Conservation (phyloP, 2,113 vertebrate species). For the Tympanuchus pallidicinctus region DNA sequence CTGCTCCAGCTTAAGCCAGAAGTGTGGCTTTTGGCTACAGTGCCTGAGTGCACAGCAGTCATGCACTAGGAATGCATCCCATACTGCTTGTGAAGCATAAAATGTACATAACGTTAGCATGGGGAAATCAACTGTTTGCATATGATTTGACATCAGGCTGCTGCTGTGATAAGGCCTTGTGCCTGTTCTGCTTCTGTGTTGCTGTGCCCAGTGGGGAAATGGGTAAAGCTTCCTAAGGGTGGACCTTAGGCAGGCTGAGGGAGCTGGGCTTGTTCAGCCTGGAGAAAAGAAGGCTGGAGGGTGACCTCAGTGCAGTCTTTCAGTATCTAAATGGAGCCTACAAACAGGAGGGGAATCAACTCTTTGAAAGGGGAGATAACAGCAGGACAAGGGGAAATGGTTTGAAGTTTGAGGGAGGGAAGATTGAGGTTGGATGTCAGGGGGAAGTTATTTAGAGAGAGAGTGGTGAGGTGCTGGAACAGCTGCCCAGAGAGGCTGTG, state of each 20-base stretch:
- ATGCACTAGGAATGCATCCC: accelerated
- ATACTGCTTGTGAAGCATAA: accelerated
- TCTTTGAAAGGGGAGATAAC: too few relatives aligned
- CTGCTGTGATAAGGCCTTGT: neutral
- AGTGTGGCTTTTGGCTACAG: neutral
- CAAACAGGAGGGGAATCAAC: too few relatives aligned
- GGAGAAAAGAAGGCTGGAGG: too few relatives aligned
- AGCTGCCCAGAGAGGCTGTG: too few relatives aligned
- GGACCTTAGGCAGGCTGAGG: neutral
- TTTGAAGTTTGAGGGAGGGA: too few relatives aligned
- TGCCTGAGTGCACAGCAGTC: neutral
- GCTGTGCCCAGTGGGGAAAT: neutral
- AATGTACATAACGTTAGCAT: accelerated
- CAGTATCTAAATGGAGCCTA: too few relatives aligned
- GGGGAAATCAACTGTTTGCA: neutral
- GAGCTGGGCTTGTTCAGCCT: too few relatives aligned
- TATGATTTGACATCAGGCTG: neutral
- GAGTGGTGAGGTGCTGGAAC: too few relatives aligned
- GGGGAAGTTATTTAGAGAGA: too few relatives aligned
- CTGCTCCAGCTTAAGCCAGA: neutral
- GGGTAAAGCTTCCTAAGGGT: neutral
- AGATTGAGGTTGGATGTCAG: too few relatives aligned
- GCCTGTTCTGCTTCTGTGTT: neutral
- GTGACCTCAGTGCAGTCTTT: too few relatives aligned
- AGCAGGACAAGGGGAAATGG: too few relatives aligned